These are phyloP conservation scores for Pteropus rufus DNA, from an alignment of 2,797 vertebrate genomes.

Conservation along the genomic window DNA sequence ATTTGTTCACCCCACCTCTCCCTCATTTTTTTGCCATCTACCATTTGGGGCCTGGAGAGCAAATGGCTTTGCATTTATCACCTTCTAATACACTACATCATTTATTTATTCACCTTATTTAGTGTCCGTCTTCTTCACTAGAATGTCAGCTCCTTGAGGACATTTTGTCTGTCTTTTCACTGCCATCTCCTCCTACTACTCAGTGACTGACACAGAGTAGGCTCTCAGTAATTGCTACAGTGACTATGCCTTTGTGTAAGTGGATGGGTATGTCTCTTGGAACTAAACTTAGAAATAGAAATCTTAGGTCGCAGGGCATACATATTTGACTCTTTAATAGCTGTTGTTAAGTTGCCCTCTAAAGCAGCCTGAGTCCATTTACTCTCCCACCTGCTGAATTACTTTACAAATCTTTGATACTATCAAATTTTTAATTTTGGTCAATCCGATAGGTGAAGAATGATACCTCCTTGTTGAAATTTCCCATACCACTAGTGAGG, in stretches of 20 bases:
- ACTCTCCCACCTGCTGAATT: not conserved
- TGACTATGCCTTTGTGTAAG: not conserved
- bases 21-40: not conserved
- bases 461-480: not conserved
- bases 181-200: not conserved
- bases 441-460: not conserved
- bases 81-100: not conserved
- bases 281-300: not conserved
- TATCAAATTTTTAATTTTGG: not conserved
- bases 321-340: not conserved
- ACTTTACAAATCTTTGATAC: not conserved
- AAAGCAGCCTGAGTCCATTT: not conserved
- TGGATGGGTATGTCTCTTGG: not conserved
- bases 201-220: not conserved
- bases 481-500: not conserved
- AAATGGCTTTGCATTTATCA: not conserved
- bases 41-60: not conserved
- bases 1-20: not conserved
- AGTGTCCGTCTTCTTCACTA: not conserved
- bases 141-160: not conserved
- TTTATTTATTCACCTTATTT: not conserved
- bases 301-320: not conserved
- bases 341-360: not conserved
- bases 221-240: not conserved
- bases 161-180: not conserved